Conservation (phyloP, 2,888 invertebrate genomes). For the Polia nebulosa region DNA sequence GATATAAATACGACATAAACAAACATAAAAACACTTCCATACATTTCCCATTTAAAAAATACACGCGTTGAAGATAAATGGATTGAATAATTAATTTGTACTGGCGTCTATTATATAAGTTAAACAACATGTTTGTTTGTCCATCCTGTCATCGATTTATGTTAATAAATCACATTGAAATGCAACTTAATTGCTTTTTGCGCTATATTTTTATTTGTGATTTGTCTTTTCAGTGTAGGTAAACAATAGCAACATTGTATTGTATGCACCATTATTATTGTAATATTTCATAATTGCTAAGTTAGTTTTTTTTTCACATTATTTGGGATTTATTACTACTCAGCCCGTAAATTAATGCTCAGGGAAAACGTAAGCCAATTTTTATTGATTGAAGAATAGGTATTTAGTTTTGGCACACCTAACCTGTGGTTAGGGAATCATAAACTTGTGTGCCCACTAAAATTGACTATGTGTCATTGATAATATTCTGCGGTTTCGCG, state of each 20-base stretch:
- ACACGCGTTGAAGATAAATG: conserved; percentile 65
- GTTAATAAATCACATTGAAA: conserved; percentile 63
- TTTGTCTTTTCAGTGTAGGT: conserved; percentile 19
- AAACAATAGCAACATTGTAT: neutral
- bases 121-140: conserved; percentile 69
- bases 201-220: conserved; percentile 20
- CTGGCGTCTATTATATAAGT: conserved; percentile 67
- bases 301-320: neutral
- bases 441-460: conserved; percentile 3
- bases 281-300: neutral
- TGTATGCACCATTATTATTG: neutral
- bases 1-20: conserved; percentile 51
- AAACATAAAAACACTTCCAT: conserved; percentile 65
- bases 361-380: neutral
- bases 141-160: conserved; percentile 63
- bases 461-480: conserved; percentile 13
- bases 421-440: conserved; percentile 15
- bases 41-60: conserved; percentile 69
- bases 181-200: conserved; percentile 36
- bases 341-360: neutral
- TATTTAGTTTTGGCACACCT: neutral
- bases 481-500: conserved; percentile 34
- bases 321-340: neutral
- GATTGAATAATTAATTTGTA: conserved; percentile 71
- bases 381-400: neutral